Percentiles rank a stretch among this genome's conserved stretches.
These are phyloP conservation scores for Xylocopa sonorina DNA, from an alignment of 1,140 invertebrate genomes.

Conservation along the genomic window DNA sequence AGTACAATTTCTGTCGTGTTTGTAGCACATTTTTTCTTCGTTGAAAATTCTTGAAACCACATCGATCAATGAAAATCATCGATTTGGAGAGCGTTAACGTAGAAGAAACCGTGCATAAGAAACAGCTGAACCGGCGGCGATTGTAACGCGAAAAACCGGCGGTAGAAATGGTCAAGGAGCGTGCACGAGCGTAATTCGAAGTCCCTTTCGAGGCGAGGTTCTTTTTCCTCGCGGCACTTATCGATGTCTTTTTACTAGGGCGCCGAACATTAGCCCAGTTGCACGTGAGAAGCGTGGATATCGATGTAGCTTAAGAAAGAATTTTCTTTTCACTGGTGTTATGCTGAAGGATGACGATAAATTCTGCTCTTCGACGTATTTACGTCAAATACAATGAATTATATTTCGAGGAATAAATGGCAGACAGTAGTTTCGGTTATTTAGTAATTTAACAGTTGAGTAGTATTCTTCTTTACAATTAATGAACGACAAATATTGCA, in stretches of 20 bases:
- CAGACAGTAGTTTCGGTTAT: too few relatives aligned
- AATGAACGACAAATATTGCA: too few relatives aligned
- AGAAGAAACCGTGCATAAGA: not conserved
- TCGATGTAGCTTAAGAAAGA: constrained; percentile 32
- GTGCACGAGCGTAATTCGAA: constrained; percentile 19
- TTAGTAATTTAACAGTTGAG: too few relatives aligned
- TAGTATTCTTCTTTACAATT: too few relatives aligned
- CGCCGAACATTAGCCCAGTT: constrained; percentile 51
- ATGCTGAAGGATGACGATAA: not conserved
- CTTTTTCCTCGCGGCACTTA: constrained; percentile 51
- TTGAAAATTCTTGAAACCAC: too few relatives aligned
- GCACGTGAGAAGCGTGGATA: constrained; percentile 30
- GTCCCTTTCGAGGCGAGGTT: constrained; percentile 7
- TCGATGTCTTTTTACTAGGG: constrained; percentile 52
- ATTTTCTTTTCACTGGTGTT: constrained; percentile 42
- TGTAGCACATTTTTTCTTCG: too few relatives aligned
- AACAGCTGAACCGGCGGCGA: not conserved
- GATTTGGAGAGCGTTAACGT: not conserved
- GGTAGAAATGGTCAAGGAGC: constrained; percentile 4
- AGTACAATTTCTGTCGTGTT: too few relatives aligned
- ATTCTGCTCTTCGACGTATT: constrained; percentile 4
- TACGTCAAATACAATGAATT: too few relatives aligned
- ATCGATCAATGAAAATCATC: too few relatives aligned
- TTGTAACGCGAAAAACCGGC: not conserved
- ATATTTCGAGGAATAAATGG: too few relatives aligned